Conservation (phyloP, 2,888 invertebrate genomes). For the Phragmatobia fuliginosa region DNA sequence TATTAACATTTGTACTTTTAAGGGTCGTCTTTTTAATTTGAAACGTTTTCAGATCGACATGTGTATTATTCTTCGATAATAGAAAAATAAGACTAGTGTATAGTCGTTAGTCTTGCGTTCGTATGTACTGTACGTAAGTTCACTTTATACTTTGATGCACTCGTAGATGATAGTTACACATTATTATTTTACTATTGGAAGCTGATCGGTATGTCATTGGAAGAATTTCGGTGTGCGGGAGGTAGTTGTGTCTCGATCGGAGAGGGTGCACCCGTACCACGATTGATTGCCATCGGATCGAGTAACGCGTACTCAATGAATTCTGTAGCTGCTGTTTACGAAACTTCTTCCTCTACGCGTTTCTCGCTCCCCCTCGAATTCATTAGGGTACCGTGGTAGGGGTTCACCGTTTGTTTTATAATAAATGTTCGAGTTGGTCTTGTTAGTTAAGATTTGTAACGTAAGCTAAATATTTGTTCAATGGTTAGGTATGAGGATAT, state of each 20-base stretch:
- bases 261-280: slow-evolving; percentile 62
- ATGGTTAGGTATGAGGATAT: slow-evolving; percentile 77
- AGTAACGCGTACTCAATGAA: slow-evolving; percentile 56
- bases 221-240: slow-evolving; percentile 77
- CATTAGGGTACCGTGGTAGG: slow-evolving; percentile 50
- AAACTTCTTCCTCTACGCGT: slow-evolving; percentile 59
- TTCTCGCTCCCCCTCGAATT: slow-evolving; percentile 49
- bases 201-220: slow-evolving; percentile 80
- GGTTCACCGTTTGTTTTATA: slow-evolving; percentile 57
- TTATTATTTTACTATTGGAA: slow-evolving; percentile 79
- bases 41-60: slow-evolving; percentile 73
- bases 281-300: slow-evolving; percentile 51
- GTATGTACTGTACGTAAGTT: slow-evolving; percentile 79
- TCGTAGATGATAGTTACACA: slow-evolving; percentile 76
- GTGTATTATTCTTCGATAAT: slow-evolving; percentile 72
- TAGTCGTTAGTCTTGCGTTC: slow-evolving; percentile 80
- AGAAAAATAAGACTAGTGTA: slow-evolving; percentile 81
- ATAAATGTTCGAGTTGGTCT: slow-evolving; percentile 72
- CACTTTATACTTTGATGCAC: slow-evolving; percentile 84
- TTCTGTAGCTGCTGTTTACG: slow-evolving; percentile 51
- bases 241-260: slow-evolving; percentile 66
- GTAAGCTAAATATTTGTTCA: slow-evolving; percentile 78
- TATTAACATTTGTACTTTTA: slow-evolving; percentile 78
- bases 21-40: slow-evolving; percentile 63
- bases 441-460: slow-evolving; percentile 79